phyloP scores from a whole-genome alignment of 2,888 invertebrate species.

The Thelaira solivaga region DNA sequence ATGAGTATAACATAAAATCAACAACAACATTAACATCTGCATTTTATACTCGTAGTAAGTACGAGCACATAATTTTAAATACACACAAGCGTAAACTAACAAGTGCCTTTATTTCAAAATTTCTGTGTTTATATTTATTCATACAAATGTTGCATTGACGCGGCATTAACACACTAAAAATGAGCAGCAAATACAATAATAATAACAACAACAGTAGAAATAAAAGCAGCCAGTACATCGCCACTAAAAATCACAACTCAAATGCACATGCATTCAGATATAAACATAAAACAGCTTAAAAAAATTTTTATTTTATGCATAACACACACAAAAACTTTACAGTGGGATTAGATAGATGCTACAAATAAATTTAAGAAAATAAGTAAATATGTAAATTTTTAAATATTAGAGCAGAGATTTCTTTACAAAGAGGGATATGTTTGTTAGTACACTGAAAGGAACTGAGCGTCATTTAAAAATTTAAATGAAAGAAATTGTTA shows the following conservation, averaged over 20 bases:
- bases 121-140: conserved; percentile 16
- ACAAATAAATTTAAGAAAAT: too few relatives aligned
- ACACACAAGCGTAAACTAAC: not conserved
- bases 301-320: not conserved
- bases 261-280: conserved; percentile 23
- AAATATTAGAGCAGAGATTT: too few relatives aligned
- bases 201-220: not conserved
- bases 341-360: not conserved
- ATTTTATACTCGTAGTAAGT: too few relatives aligned
- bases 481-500: too few relatives aligned
- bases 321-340: not conserved
- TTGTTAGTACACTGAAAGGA: too few relatives aligned
- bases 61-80: conserved; percentile 17
- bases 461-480: too few relatives aligned
- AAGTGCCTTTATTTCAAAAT: conserved; percentile 3
- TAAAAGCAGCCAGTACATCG: too few relatives aligned
- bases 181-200: not conserved
- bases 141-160: conserved; percentile 43
- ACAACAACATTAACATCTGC: conserved; percentile 24
- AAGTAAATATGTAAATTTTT: too few relatives aligned
- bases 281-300: not conserved
- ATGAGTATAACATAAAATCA: conserved; percentile 46
- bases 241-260: conserved; percentile 32
- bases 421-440: too few relatives aligned
- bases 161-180: conserved; percentile 46